Conservation (phyloP, 2,113 vertebrate species). For the Dicaeum eximium region DNA sequence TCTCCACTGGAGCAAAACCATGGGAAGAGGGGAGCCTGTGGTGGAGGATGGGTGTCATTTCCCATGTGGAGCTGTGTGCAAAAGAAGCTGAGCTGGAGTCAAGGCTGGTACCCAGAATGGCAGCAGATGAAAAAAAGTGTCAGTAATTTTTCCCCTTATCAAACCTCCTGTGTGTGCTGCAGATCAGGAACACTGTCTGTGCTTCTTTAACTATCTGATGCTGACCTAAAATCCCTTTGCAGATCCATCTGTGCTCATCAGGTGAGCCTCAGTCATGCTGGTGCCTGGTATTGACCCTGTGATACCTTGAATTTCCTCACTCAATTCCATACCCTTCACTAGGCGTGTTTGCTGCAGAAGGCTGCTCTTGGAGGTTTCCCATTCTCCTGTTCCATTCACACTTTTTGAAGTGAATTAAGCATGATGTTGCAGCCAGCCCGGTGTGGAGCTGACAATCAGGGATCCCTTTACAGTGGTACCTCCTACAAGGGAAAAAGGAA, state of each 20-base stretch:
- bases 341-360: not conserved
- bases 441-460: not conserved
- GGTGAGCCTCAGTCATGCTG: not conserved
- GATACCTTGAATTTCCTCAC: not conserved
- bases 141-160: not conserved
- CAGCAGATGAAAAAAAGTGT: not conserved
- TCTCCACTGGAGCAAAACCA: not conserved
- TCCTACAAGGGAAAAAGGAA: not conserved
- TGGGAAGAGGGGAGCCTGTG: not conserved
- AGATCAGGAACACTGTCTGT: not conserved
- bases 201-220: not conserved
- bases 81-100: not conserved
- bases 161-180: not conserved
- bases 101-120: not conserved
- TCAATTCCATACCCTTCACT: rapidly evolving
- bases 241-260: not conserved
- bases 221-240: not conserved
- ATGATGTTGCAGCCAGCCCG: not conserved
- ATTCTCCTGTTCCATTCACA: not conserved
- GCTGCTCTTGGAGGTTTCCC: not conserved
- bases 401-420: not conserved
- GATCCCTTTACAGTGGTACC: not conserved
- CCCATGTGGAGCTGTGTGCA: not conserved
- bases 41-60: not conserved
- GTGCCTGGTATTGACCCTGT: not conserved